A percentile compares a stretch with the other conserved stretches of the same genome.
Conservation (phyloP, 1,140 invertebrate species). For the Heterodera carotae region DNA sequence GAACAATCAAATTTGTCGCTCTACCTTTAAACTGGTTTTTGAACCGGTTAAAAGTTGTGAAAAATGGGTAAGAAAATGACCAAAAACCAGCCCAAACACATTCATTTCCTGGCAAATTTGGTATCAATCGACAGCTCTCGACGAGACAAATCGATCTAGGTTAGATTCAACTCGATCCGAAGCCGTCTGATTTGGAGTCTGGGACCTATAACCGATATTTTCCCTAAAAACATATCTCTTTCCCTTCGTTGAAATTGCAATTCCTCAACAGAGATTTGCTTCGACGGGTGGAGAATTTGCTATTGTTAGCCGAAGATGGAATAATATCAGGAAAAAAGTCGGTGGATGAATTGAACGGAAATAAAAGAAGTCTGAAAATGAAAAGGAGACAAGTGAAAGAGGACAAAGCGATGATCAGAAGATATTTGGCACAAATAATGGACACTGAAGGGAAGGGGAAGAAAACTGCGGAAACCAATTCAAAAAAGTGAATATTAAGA, state of each 20-base stretch:
- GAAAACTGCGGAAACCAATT: conserved; percentile 2
- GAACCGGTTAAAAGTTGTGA: too few relatives aligned
- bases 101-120: too few relatives aligned
- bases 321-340: conserved; percentile 2
- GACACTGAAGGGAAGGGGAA: neutral
- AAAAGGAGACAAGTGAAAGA: neutral
- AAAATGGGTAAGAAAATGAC: too few relatives aligned
- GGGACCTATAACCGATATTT: neutral
- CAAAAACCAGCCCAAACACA: too few relatives aligned
- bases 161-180: too few relatives aligned
- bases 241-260: neutral
- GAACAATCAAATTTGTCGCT: too few relatives aligned
- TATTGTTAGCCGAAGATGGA: conserved; percentile 25
- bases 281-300: conserved; percentile 19
- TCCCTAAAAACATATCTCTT: neutral
- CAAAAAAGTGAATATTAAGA: neutral
- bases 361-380: neutral
- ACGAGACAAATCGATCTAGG: too few relatives aligned
- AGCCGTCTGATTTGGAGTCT: too few relatives aligned
- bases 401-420: neutral
- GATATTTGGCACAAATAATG: neutral
- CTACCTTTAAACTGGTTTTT: too few relatives aligned
- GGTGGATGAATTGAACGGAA: neutral
- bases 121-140: too few relatives aligned
- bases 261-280: conserved; percentile 25